Evolutionary conservation across 1,140 invertebrate species (phyloP).

Genomic region (Aethina tumida): DNA sequence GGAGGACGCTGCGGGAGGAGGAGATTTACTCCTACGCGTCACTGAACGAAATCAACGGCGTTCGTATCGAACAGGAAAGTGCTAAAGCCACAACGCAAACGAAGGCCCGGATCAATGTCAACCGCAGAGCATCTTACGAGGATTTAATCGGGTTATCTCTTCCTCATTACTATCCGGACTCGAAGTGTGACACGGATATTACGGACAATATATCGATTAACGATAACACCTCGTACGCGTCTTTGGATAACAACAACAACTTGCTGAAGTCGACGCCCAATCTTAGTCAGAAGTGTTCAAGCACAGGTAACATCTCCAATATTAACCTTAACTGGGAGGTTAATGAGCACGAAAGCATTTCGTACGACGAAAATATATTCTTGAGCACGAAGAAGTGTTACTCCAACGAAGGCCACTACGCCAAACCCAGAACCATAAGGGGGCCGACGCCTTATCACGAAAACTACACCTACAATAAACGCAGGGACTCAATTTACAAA

Average conservation of each 20-base stretch:
- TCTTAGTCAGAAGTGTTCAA: too few species aligned
- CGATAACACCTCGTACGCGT: slow-evolving; percentile 30
- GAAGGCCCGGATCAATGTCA: slow-evolving; percentile 30
- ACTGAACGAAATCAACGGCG: slow-evolving; percentile 3
- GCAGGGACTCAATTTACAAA: slow-evolving; percentile 8
- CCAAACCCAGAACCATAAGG: slow-evolving; percentile 29
- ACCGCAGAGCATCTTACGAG: slow-evolving; percentile 19
- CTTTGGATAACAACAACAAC: slow-evolving; percentile 13
- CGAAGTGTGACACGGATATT: slow-evolving; percentile 39
- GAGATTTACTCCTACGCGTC: slow-evolving; percentile 7
- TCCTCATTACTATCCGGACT: slow-evolving; percentile 35
- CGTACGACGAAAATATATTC: slow-evolving; percentile 34
- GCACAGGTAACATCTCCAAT: too few species aligned
- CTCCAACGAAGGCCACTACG: slow-evolving; percentile 18
- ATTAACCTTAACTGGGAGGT: slow-evolving; percentile 15
- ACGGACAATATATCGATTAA: slow-evolving; percentile 31
- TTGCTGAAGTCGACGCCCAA: too few species aligned
- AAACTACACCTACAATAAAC: slow-evolving; percentile 12
- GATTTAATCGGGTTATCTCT: slow-evolving; percentile 28
- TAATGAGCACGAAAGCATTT: slow-evolving; percentile 22
- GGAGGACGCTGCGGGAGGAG: too few species aligned
- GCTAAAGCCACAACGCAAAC: slow-evolving; percentile 4
- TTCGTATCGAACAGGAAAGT: too few species aligned
- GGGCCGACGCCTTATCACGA: slow-evolving; percentile 24
- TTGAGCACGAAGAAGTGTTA: slow-evolving; percentile 27